Base-by-base conservation (phyloP, 2,888 invertebrate genomes). In the Drosophila bunnanda region DNA sequence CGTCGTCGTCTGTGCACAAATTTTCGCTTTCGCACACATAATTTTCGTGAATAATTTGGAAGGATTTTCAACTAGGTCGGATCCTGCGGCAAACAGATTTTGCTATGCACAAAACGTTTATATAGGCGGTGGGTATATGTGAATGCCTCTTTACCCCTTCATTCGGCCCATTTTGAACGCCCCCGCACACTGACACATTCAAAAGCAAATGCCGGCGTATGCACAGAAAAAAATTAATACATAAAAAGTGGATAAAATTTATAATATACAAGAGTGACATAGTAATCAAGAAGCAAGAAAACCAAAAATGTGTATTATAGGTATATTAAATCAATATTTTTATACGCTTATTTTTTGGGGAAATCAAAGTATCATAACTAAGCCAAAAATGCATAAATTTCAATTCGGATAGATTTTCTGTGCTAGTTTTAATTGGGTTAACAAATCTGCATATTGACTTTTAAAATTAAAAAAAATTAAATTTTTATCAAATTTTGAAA, bases 21-120 rank as follows among this genome's bases (percentile, higher is more conserved):
- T 87, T 82, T 88, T 85, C 86, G 86, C 83, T 74, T 82, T 80
- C 78, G 78, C 85, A 78, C 86, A 85, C 79, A 83, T 75, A 80
- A 88, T 82, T 80, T 80, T 60, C 76, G 64, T 71, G 74, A 76
- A 82, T 85, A 82, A 78, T 80, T 80, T 80, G 79, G 56, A 62
- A 65, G 77, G 76, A 82, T 77, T 77, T 72, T 72, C 77, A 59
- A 68, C 75, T 79, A 71, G 88, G 82, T 69, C 75, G 67, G 71
- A 59, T 76, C 72, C 70, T 52, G 52, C 53, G 68, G 71, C 67
- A 75, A 72, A 72, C 86, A 85, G 78, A 83, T 86, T 83, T 83
- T 71, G 74, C 66, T 73, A 66, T 72, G 61, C 54, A 69, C 86
- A 78, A 78, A 83, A 69, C 78, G 78, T 72, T 84, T 77, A 73